A percentile compares a stretch with the other conserved stretches of the same genome.
phyloP scores from a whole-genome alignment of 2,888 invertebrate species.

The Apotomis capreana region DNA sequence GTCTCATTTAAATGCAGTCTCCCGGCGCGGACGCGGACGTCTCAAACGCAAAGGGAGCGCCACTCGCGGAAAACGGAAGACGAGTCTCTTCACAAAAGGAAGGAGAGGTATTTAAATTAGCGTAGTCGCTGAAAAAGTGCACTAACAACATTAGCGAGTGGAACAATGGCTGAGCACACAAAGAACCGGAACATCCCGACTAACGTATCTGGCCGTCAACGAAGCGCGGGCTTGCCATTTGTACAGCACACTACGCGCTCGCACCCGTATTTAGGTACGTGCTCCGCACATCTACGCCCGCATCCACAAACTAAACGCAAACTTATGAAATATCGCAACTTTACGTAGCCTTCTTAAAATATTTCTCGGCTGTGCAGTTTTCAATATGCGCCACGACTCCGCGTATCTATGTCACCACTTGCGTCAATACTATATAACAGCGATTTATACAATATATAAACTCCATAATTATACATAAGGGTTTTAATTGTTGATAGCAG shows the following conservation, averaged over 20 bases:
- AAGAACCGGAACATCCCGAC: slow-evolving; percentile 69
- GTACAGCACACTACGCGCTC: slow-evolving; percentile 44
- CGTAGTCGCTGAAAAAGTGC: slow-evolving; percentile 81
- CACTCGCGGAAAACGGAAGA: slow-evolving; percentile 81
- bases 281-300: slow-evolving; percentile 42
- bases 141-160: slow-evolving; percentile 81
- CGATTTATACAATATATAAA: no score
- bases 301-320: slow-evolving; percentile 50
- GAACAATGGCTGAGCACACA: slow-evolving; percentile 78
- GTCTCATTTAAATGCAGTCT: slow-evolving; percentile 84
- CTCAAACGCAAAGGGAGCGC: slow-evolving; percentile 79
- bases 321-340: slow-evolving; percentile 49
- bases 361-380: neutral
- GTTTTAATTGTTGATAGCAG: no score
- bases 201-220: slow-evolving; percentile 57
- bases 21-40: slow-evolving; percentile 75
- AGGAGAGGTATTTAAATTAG: slow-evolving; percentile 82
- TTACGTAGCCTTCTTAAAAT: slow-evolving; percentile 5
- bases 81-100: slow-evolving; percentile 80
- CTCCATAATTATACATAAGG: no score
- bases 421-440: neutral
- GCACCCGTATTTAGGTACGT: slow-evolving; percentile 43
- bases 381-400: no score
- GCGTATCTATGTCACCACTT: neutral
- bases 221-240: slow-evolving; percentile 48